Evolutionary conservation across 1,140 invertebrate genomes (phyloP), one percentile per base, ranked within the genome.

Genomic region (Pseudomyrmex flavicornis): DNA sequence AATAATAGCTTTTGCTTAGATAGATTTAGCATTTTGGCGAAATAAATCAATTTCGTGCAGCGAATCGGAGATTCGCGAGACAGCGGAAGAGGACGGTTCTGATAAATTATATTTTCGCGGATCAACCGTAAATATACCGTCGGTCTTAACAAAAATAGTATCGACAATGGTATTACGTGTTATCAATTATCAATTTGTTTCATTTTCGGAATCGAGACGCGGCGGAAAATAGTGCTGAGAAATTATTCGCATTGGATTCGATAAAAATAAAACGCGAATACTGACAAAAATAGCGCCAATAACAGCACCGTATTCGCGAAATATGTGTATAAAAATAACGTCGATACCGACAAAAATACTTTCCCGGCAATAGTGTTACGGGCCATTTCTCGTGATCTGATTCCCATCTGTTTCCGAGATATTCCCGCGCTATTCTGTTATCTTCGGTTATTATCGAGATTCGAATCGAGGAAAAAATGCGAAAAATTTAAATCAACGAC

Each of bases 171-270:
- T 9, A 12, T 77, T 76, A 76, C 9, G n/a, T 22, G 12, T 63
- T 63, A 62, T 62, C 63, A 75, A 75, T 75, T 63, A 63, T 75
- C 22, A 44, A 46, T 26, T 46, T 48, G 62, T 74, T 20, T n/a
- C n/a, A 50, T 15, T 63, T 20, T 48, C 44, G 58, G 44, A 15
- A 66, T 76, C 26, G 56, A 15, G 56, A 20, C 20, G 44, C 13
- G 9, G 12, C 26, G n/a, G 46, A n/a, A 76, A 50, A 50, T 50
- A 76, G 22, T n/a, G 12, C 20, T 76, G 13, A 20, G 35, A 13
- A 77, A 46, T 77, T 66, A 77, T 66, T 46, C 48, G n/a, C 13
- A n/a, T 7, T 15, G 10, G 15, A 35, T 44, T 2, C 12, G 59
- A 2, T 54, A 76, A 65, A 65, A 52, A 76, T 76, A 76, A 56